These are phyloP conservation scores for Latheticus oryzae DNA, from an alignment of 2,888 invertebrate genomes.

Conservation along the genomic window DNA sequence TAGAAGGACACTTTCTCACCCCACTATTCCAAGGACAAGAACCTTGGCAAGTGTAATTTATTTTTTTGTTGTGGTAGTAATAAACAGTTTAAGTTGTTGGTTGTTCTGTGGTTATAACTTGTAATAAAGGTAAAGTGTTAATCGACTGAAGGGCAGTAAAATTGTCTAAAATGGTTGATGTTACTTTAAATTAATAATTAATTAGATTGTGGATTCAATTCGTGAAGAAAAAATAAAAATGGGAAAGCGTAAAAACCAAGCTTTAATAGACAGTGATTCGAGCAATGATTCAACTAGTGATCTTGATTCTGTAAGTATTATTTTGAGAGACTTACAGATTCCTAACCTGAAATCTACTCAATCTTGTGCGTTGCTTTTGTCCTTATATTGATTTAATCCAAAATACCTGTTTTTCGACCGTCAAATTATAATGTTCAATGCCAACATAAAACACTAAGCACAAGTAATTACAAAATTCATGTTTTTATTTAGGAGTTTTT, in stretches of 20 bases:
- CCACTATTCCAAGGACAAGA: too few relatives aligned
- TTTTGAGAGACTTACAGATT: slow-evolving; percentile 6
- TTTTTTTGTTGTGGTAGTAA: too few relatives aligned
- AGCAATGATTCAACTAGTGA: slow-evolving; percentile 85
- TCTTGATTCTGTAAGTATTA: slow-evolving; percentile 80
- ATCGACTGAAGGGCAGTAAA: too few relatives aligned
- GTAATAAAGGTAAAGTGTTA: too few relatives aligned
- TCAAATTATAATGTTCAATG: too few relatives aligned
- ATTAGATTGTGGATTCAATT: slow-evolving; percentile 2
- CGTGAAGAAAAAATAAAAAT: slow-evolving; percentile 65
- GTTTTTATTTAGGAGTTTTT: slow-evolving; percentile 75
- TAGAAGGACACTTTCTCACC: too few relatives aligned
- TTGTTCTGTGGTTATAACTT: too few relatives aligned
- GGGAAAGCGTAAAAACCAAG: slow-evolving; percentile 88
- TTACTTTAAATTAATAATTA: background rate
- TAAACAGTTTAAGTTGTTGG: too few relatives aligned
- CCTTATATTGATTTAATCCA: background rate
- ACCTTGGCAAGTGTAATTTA: too few relatives aligned
- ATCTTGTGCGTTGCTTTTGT: slow-evolving; percentile 1
- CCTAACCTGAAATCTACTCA: slow-evolving; percentile 30
- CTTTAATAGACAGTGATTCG: slow-evolving; percentile 84
- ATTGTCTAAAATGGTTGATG: too few relatives aligned
- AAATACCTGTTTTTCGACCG: slow-evolving; percentile 1
- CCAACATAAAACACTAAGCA: too few relatives aligned
- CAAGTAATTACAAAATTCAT: too few relatives aligned